phyloP scores from a whole-genome alignment of 2,113 vertebrate species.

The Cacatua alba region DNA sequence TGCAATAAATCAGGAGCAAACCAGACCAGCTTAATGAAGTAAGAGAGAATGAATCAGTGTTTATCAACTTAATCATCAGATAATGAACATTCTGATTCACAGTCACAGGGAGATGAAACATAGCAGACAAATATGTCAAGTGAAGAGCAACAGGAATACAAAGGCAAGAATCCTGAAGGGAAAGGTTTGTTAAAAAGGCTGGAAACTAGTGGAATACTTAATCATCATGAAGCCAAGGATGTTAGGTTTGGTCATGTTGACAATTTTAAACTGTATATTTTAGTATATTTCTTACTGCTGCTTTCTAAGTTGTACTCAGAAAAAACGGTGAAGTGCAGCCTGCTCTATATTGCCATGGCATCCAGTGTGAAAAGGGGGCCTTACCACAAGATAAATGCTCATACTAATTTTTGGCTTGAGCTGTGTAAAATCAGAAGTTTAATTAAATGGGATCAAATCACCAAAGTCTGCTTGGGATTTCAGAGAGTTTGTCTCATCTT shows the following conservation, averaged over 20 bases:
- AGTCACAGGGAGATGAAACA: slow-evolving; percentile 32
- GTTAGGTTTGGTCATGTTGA: not conserved
- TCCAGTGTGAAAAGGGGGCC: not conserved
- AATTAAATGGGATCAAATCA: not conserved
- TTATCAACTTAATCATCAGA: slow-evolving; percentile 21
- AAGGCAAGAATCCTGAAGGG: not conserved
- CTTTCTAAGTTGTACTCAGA: not conserved
- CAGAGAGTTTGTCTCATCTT: not conserved
- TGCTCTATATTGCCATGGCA: not conserved
- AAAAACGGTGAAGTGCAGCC: not conserved
- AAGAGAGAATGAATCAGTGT: slow-evolving; percentile 11
- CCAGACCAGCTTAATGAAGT: not conserved
- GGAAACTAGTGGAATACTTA: not conserved
- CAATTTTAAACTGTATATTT: not conserved
- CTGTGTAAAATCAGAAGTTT: not conserved
- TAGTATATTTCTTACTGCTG: not conserved
- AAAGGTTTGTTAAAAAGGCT: not conserved
- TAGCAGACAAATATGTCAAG: not conserved
- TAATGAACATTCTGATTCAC: slow-evolving; percentile 45
- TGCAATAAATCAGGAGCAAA: not conserved
- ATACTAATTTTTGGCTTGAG: not conserved
- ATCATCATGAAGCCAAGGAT: not conserved
- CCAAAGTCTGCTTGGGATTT: not conserved
- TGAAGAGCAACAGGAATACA: not conserved
- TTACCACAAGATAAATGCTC: not conserved